phyloP scores from a whole-genome alignment of 2,113 vertebrate species.

The Trematocara marginatum region DNA sequence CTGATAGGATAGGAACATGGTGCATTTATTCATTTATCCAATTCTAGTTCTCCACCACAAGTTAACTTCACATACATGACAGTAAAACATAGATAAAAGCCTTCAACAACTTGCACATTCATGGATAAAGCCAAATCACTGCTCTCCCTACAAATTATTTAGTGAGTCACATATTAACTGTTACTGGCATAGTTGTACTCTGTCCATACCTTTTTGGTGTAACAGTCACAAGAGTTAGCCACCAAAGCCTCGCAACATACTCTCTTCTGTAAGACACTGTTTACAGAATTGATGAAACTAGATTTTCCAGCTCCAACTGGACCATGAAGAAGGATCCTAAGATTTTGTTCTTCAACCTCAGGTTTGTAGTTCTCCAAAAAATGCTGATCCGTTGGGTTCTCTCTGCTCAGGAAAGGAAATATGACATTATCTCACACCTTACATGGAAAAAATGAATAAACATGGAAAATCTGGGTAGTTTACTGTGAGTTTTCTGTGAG shows the following conservation, averaged over 20 bases:
- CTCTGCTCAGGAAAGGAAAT: fast-evolving
- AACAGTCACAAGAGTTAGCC: fast-evolving
- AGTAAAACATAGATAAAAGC: not conserved
- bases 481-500: not conserved
- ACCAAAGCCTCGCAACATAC: fast-evolving
- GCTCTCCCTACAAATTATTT: fast-evolving
- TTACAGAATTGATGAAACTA: not conserved
- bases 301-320: not conserved
- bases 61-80: fast-evolving
- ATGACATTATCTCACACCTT: not conserved
- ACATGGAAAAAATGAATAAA: fast-evolving
- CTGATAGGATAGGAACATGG: not conserved
- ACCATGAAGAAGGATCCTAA: slow-evolving; percentile 9
- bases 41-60: fast-evolving
- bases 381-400: not conserved
- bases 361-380: not conserved
- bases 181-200: not conserved
- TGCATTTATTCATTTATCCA: not conserved
- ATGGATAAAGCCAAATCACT: not conserved
- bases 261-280: not conserved
- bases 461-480: fast-evolving
- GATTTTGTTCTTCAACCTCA: fast-evolving
- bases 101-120: not conserved
- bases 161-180: not conserved
- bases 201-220: not conserved